Base-by-base conservation (phyloP, 2,888 invertebrate genomes). In the Venusia cambrica region DNA sequence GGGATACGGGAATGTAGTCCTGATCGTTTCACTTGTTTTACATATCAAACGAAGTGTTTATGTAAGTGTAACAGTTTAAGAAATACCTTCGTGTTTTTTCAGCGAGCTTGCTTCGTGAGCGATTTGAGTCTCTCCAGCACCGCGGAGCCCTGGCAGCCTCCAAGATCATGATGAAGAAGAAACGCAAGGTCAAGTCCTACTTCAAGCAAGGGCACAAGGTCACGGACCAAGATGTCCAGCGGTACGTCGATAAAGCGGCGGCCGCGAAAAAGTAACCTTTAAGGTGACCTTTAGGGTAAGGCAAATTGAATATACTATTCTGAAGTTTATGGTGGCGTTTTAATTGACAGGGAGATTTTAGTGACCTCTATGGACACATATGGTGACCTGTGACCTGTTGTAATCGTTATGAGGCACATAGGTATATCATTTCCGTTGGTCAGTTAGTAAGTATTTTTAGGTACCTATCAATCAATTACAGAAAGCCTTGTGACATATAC, bases 121-220 rank as follows among this genome's bases (percentile, higher is more conserved):
- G 97, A 9, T 97, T 92, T 68, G 93, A 94, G 60, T 96, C 95
- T 38, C 80, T 98, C 45, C 97, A 98, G 70, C 94, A 93, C 34
- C 92, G 98, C 49, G 98, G 97, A 54, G 92, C 97, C n/a, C 83
- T 98, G 22, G 95, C 95, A 43, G 93, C 96, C 5, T 83, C 88
- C 37, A 85, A 90, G 56, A 88, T 79, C 39, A 92, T 92, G 70
- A 90, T 89, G 73, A 90, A 88, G 61, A 91, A 91, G 69, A 91
- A 90, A 61, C 87, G 90, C 25, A 93, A 92, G 64, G 85, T 92
- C 35, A 96, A 96, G 83, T 89, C 89, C 38, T 94, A 91, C 68
- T 88, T 78, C 83, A 93, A 89, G 76, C 87, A 81, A 0, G 85
- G 85, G 0, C 85, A 87, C 46, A 85, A 85, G 53, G 87, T 87